Evolutionary conservation across 1,140 invertebrate species (phyloP).

Genomic region (Drosophila bocqueti): DNA sequence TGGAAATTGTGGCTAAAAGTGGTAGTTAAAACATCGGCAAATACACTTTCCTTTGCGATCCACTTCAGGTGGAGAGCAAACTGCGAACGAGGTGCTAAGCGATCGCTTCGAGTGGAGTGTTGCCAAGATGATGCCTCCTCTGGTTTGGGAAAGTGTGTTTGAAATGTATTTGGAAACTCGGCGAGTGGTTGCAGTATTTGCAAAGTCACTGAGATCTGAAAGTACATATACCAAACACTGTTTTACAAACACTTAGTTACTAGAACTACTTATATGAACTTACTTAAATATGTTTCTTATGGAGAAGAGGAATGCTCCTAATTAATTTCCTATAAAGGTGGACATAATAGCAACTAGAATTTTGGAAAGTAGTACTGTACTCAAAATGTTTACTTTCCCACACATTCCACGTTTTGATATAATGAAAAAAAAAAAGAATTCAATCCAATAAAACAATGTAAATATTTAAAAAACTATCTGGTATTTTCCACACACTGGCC

Average conservation of each 20-base stretch:
- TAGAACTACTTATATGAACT: background rate
- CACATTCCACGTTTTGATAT: conserved; percentile 1
- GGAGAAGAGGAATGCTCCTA: background rate
- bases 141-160: conserved; percentile 5
- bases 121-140: conserved; percentile 10
- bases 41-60: conserved; percentile 52
- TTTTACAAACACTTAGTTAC: background rate
- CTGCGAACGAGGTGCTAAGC: conserved; percentile 41
- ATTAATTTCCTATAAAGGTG: background rate
- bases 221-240: background rate
- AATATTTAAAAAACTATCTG: conserved; percentile 52
- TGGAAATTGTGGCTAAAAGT: conserved; percentile 7
- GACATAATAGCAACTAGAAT: background rate
- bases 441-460: conserved; percentile 27
- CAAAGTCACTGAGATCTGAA: conserved; percentile 3
- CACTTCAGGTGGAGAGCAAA: conserved; percentile 29
- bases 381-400: background rate
- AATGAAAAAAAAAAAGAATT: background rate
- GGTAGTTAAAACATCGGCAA: conserved; percentile 48
- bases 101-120: conserved; percentile 13
- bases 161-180: conserved; percentile 8
- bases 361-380: background rate
- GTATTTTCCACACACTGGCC: conserved; percentile 31
- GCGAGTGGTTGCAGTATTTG: background rate
- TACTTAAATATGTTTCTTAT: too few relatives aligned